A percentile compares a stretch with the other conserved stretches of the same genome.
These are phyloP conservation scores for Lochmaea capreae DNA, from an alignment of 2,888 invertebrate genomes.

Conservation along the genomic window DNA sequence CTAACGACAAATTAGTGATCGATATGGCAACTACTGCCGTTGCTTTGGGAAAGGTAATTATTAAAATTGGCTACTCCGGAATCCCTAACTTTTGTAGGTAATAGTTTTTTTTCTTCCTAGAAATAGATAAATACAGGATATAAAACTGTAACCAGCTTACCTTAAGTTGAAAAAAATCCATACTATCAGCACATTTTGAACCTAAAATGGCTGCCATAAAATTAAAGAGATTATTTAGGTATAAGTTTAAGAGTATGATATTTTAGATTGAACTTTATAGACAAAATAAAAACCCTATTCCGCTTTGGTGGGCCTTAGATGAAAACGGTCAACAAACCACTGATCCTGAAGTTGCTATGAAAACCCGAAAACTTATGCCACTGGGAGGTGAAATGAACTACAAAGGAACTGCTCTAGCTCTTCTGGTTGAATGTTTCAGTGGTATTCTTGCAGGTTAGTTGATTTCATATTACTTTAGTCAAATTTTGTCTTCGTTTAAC, in stretches of 20 bases:
- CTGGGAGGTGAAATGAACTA: slow-evolving; percentile 83
- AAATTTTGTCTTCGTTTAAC: too few relatives aligned
- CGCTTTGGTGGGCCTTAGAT: slow-evolving; percentile 84
- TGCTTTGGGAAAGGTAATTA: slow-evolving; percentile 86
- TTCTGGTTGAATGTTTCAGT: slow-evolving; percentile 88
- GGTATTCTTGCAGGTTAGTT: slow-evolving; percentile 78
- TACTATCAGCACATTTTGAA: too few relatives aligned
- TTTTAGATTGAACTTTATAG: slow-evolving; percentile 80
- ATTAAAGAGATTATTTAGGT: too few relatives aligned
- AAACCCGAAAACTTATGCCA: slow-evolving; percentile 74
- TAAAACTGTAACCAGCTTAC: too few relatives aligned
- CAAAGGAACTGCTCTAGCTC: slow-evolving; percentile 87
- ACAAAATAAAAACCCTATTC: slow-evolving; percentile 80
- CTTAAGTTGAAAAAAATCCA: too few relatives aligned
- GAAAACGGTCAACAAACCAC: slow-evolving; percentile 71
- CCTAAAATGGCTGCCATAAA: too few relatives aligned
- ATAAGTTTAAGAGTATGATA: background rate
- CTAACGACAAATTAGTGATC: slow-evolving; percentile 81
- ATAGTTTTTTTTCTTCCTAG: too few relatives aligned
- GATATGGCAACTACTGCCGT: slow-evolving; percentile 97
- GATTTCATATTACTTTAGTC: too few relatives aligned
- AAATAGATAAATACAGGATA: too few relatives aligned
- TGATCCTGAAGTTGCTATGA: slow-evolving; percentile 73
- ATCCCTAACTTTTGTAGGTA: too few relatives aligned
- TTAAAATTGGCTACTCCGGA: background rate